A percentile compares a stretch with the other conserved stretches of the same genome.
Evolutionary conservation across 2,113 vertebrate genomes (phyloP).

Genomic region (Theristicus caerulescens): DNA sequence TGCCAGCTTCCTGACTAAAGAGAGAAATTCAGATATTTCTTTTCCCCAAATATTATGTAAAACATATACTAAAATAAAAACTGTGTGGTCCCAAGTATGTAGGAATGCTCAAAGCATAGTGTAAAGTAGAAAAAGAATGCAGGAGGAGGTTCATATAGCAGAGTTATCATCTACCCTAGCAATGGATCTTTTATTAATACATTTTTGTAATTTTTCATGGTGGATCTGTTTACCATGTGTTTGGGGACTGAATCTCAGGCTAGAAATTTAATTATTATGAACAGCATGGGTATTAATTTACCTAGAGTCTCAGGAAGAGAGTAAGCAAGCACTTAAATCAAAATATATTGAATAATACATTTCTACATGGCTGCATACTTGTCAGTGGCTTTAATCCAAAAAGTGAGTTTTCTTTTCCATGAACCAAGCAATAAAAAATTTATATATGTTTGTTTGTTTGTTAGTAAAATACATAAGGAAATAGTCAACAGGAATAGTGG

Average conservation of each 20-base stretch:
- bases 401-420: neutral
- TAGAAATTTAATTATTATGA: neutral
- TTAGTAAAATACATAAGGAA: neutral
- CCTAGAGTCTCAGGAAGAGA: neutral
- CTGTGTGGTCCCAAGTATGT: accelerated
- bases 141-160: neutral
- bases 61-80: neutral
- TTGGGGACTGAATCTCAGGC: neutral
- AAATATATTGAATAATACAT: neutral
- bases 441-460: neutral
- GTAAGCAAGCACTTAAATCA: neutral
- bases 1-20: neutral
- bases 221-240: neutral
- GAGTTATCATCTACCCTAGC: neutral
- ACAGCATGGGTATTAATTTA: neutral
- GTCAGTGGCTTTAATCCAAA: neutral
- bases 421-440: neutral
- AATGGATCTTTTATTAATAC: accelerated
- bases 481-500: neutral
- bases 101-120: neutral
- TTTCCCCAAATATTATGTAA: neutral
- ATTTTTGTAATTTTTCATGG: neutral
- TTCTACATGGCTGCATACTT: neutral
- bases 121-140: neutral
- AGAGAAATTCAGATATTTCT: neutral